Conservation (phyloP, 2,113 vertebrate genomes). For the Dissostichus mawsoni region DNA sequence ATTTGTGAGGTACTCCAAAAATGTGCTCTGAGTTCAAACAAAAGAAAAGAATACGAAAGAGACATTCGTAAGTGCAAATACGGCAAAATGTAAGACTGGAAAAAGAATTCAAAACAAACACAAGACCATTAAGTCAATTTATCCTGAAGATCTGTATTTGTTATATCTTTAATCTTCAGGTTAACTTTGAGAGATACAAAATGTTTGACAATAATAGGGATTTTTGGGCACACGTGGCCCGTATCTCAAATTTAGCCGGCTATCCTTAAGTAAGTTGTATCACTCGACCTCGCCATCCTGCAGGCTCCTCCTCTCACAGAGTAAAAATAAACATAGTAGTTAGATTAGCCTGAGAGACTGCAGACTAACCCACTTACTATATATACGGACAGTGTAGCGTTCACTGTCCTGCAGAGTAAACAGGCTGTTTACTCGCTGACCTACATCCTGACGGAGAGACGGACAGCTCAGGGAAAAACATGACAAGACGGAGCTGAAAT, state of each 20-base stretch:
- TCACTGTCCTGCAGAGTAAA: slow-evolving; percentile 49
- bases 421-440: slow-evolving; percentile 63
- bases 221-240: too few relatives aligned
- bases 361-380: slow-evolving; percentile 77
- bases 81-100: too few relatives aligned
- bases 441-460: slow-evolving; percentile 44
- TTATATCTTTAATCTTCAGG: too few relatives aligned
- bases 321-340: slow-evolving; percentile 8
- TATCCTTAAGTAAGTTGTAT: not conserved
- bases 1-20: too few relatives aligned
- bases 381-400: slow-evolving; percentile 58
- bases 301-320: not conserved
- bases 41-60: too few relatives aligned
- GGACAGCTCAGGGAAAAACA: slow-evolving; percentile 10
- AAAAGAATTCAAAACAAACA: too few relatives aligned
- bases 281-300: not conserved
- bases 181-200: too few relatives aligned
- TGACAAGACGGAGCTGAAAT: not conserved
- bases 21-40: too few relatives aligned
- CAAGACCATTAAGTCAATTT: too few relatives aligned
- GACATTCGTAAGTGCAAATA: too few relatives aligned
- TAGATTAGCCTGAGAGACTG: slow-evolving; percentile 60
- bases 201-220: not conserved
- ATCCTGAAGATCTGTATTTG: too few relatives aligned
- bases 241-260: not conserved